These are phyloP conservation scores for Thymelicus acteon DNA, from an alignment of 2,888 invertebrate genomes.

Conservation along the genomic window DNA sequence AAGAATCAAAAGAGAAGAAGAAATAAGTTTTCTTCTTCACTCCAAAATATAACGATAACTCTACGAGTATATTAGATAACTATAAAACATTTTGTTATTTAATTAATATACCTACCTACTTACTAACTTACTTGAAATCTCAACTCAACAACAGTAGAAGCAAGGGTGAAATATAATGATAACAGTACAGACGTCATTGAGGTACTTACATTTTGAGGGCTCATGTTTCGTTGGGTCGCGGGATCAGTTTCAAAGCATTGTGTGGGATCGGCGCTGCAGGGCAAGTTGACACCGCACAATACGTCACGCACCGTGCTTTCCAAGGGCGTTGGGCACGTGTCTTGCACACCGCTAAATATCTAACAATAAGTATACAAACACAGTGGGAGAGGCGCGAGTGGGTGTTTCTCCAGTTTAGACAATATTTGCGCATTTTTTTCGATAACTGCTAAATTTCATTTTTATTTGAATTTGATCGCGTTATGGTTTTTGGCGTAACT, in stretches of 20 bases:
- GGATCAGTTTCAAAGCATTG: slow-evolving; percentile 69
- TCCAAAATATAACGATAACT: too few relatives aligned
- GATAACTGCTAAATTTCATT: too few relatives aligned
- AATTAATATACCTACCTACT: too few relatives aligned
- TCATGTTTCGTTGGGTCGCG: slow-evolving; percentile 48
- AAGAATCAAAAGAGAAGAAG: too few relatives aligned
- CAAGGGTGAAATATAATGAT: slow-evolving; percentile 8
- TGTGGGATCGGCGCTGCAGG: slow-evolving; percentile 49
- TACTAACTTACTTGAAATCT: not conserved
- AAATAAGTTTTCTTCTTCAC: too few relatives aligned
- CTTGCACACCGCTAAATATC: slow-evolving; percentile 24
- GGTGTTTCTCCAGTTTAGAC: too few relatives aligned
- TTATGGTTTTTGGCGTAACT: too few relatives aligned
- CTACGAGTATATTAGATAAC: too few relatives aligned
- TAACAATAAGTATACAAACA: slow-evolving; percentile 5
- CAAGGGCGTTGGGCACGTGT: slow-evolving; percentile 61
- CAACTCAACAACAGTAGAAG: not conserved
- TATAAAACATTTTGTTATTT: too few relatives aligned
- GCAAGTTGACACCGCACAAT: slow-evolving; percentile 67
- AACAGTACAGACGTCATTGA: slow-evolving; percentile 15
- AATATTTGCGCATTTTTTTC: too few relatives aligned
- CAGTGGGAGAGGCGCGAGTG: not conserved
- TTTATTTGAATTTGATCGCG: too few relatives aligned
- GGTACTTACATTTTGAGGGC: slow-evolving; percentile 23
- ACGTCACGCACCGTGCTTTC: slow-evolving; percentile 64